A percentile compares a stretch with the other conserved stretches of the same genome.
These are phyloP conservation scores for Lithophane leautieri DNA, from an alignment of 2,888 invertebrate genomes.

Conservation along the genomic window DNA sequence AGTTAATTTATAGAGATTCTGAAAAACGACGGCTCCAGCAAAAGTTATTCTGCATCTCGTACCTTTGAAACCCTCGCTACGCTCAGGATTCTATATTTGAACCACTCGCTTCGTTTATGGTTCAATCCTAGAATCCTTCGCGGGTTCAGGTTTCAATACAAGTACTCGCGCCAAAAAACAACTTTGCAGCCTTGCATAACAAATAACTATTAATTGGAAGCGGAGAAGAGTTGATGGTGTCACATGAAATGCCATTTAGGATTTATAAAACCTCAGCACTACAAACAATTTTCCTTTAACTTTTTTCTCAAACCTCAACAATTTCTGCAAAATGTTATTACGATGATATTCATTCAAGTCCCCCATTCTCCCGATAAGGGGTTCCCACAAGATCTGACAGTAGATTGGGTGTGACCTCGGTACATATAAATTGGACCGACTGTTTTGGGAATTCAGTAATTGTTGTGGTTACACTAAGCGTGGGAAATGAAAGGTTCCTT, in stretches of 20 bases:
- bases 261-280: neutral
- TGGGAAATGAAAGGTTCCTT: constrained; percentile 29
- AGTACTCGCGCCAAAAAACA: too few relatives aligned
- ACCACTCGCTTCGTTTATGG: too few relatives aligned
- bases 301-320: neutral
- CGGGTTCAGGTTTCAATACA: too few relatives aligned
- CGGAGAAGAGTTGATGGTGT: neutral
- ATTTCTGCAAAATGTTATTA: neutral
- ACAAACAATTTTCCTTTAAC: neutral
- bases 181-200: too few relatives aligned
- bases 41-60: too few relatives aligned
- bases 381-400: constrained; percentile 49
- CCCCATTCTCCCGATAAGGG: constrained; percentile 5
- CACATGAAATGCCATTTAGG: neutral
- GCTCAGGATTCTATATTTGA: too few relatives aligned
- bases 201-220: neutral
- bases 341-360: neutral
- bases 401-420: constrained; percentile 47
- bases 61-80: too few relatives aligned
- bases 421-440: constrained; percentile 40
- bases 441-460: constrained; percentile 41
- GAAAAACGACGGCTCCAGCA: neutral
- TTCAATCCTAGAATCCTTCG: too few relatives aligned
- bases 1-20: neutral
- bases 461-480: constrained; percentile 40